Evolutionary conservation across 2,888 invertebrate species (phyloP).

Genomic region (Ophion ventricosus): DNA sequence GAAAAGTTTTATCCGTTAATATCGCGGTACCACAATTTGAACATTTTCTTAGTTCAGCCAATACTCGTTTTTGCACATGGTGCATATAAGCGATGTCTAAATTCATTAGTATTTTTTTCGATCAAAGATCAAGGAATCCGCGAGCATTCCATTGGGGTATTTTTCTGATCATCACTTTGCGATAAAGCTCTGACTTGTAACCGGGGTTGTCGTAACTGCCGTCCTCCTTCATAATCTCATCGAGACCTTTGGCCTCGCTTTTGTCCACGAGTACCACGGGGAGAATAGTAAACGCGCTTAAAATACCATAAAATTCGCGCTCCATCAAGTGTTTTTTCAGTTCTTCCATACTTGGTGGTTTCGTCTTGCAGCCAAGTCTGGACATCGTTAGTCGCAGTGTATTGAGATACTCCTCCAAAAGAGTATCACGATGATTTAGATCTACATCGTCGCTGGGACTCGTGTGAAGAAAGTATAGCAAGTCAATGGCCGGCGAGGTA

Average conservation of each 20-base stretch:
- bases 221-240: conserved; percentile 71
- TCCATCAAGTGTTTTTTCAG: conserved; percentile 69
- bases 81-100: not conserved
- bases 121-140: conserved; percentile 74
- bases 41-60: not conserved
- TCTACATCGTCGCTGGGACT: conserved; percentile 74
- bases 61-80: not conserved
- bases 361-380: conserved; percentile 73
- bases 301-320: conserved; percentile 69
- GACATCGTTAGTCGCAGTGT: conserved; percentile 72
- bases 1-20: not conserved
- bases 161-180: conserved; percentile 70
- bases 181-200: conserved; percentile 64
- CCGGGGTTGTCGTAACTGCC: conserved; percentile 66
- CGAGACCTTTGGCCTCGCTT: conserved; percentile 69
- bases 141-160: conserved; percentile 71
- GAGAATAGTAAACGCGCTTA: conserved; percentile 71
- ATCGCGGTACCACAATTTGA: not conserved
- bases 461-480: conserved; percentile 83
- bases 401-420: conserved; percentile 74
- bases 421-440: conserved; percentile 61
- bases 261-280: conserved; percentile 75
- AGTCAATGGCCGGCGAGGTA: conserved; percentile 82
- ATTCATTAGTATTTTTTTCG: not conserved
- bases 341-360: conserved; percentile 72